phyloP scores from a whole-genome alignment of 2,888 invertebrate species.

The Ophion ellenae region DNA sequence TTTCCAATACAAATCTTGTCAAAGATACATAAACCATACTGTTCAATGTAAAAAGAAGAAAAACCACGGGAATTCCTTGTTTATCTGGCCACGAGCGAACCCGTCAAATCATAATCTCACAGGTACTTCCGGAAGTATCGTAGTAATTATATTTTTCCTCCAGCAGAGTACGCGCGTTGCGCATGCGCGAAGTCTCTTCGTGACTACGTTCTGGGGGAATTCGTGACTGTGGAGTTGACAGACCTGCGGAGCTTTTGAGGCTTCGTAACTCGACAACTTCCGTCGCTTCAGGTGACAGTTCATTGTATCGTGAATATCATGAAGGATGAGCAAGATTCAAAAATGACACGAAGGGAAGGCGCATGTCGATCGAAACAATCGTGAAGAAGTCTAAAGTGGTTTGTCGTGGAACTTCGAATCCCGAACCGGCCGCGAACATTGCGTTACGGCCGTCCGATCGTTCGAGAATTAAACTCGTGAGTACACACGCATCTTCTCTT shows the following conservation, averaged over 20 bases:
- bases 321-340: conserved; percentile 4
- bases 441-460: neutral
- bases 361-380: conserved; percentile 11
- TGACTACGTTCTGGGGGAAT: neutral
- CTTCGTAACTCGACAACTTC: no score
- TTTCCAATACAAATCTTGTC: no score
- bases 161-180: neutral
- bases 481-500: neutral
- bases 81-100: no score
- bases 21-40: no score
- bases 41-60: no score
- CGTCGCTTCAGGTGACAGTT: neutral
- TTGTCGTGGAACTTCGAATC: neutral
- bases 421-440: neutral
- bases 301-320: neutral
- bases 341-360: neutral
- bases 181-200: neutral
- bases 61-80: no score
- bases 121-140: neutral
- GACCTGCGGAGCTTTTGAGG: no score
- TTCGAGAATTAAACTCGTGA: neutral
- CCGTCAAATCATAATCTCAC: neutral
- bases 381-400: neutral
- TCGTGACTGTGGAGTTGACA: no score
- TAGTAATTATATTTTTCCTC: neutral